These are phyloP conservation scores for Ceyx margarethae DNA, from an alignment of 2,113 vertebrate species.

Conservation along the genomic window DNA sequence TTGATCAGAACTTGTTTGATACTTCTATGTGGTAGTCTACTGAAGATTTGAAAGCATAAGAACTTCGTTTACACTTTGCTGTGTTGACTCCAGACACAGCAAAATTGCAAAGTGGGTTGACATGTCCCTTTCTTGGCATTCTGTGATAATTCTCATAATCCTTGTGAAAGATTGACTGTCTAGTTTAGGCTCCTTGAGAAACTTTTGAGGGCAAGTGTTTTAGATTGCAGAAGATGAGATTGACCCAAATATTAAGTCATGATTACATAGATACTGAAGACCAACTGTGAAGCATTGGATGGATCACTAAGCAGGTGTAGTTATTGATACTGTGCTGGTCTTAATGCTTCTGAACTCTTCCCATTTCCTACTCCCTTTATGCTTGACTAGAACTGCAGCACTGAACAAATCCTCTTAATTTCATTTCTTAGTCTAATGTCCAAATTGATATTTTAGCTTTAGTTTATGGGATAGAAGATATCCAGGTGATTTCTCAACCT, in stretches of 20 bases:
- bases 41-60: background rate
- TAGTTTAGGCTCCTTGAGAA: background rate
- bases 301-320: background rate
- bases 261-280: background rate
- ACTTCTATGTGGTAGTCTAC: background rate
- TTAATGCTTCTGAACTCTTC: background rate
- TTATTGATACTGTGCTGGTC: background rate
- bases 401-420: background rate
- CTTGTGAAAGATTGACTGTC: background rate
- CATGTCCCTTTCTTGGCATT: background rate
- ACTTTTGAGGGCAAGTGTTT: background rate
- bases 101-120: background rate
- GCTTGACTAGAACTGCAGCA: background rate
- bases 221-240: background rate
- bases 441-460: background rate
- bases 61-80: background rate
- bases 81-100: background rate
- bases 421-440: background rate
- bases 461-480: background rate
- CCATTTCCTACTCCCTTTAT: background rate
- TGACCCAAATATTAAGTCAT: background rate
- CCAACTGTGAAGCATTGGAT: background rate
- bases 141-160: background rate
- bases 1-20: background rate
- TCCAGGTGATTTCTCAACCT: background rate